phyloP scores from a whole-genome alignment of 2,888 invertebrate species.

The Eueremaeus valkanovi region DNA sequence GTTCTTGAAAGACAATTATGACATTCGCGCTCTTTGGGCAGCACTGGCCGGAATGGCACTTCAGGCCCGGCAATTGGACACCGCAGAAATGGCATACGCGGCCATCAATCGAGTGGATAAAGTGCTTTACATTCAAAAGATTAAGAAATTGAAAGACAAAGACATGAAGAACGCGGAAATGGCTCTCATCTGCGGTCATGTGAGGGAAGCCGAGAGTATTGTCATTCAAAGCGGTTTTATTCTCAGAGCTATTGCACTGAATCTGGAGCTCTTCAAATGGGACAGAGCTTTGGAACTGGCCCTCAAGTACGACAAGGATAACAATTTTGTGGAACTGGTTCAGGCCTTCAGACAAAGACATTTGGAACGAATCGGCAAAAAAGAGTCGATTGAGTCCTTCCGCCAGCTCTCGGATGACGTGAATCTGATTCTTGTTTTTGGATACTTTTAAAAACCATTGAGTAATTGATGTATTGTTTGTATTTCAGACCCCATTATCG shows the following conservation, averaged over 20 bases:
- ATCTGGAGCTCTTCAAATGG: conserved; percentile 69
- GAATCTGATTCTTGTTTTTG: background rate
- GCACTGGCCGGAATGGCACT: conserved; percentile 87
- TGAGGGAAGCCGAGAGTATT: conserved; percentile 67
- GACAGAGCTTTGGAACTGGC: conserved; percentile 58
- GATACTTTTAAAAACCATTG: background rate
- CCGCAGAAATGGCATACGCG: conserved; percentile 93
- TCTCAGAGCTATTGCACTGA: conserved; percentile 67
- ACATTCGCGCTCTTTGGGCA: conserved; percentile 70
- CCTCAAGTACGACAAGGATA: conserved; percentile 61
- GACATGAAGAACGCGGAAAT: conserved; percentile 62
- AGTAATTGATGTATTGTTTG: background rate
- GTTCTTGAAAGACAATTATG: conserved; percentile 59
- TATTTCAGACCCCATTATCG: background rate
- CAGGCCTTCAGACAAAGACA: conserved; percentile 64
- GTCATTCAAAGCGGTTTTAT: conserved; percentile 58
- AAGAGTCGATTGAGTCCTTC: conserved; percentile 50
- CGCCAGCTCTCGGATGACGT: conserved; percentile 43
- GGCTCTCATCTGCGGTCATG: conserved; percentile 64
- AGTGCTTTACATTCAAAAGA: conserved; percentile 64
- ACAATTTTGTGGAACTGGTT: conserved; percentile 69
- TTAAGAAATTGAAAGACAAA: conserved; percentile 53
- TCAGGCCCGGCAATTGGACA: conserved; percentile 74
- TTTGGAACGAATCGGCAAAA: conserved; percentile 57
- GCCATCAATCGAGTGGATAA: conserved; percentile 70